Conservation (phyloP, 2,888 invertebrate genomes). For the Pseudanteris insignis region DNA sequence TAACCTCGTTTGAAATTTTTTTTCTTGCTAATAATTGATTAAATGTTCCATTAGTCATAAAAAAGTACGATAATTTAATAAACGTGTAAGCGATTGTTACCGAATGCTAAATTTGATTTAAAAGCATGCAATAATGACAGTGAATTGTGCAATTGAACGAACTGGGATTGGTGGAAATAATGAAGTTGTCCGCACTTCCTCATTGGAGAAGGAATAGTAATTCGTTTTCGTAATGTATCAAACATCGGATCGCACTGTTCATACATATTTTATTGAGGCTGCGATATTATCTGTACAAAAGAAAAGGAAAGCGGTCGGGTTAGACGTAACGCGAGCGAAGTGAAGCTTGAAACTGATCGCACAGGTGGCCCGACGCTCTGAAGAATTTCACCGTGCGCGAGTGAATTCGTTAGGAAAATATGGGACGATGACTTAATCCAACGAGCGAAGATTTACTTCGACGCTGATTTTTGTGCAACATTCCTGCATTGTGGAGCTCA, state of each 20-base stretch:
- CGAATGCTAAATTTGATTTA: too few species aligned
- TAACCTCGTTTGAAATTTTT: too few species aligned
- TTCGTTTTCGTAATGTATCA: conserved; percentile 29
- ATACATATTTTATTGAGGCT: conserved; percentile 30
- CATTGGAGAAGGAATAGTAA: conserved; percentile 18
- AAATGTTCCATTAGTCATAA: too few species aligned
- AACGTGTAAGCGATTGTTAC: too few species aligned
- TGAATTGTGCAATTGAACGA: conserved; percentile 5
- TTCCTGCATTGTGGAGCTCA: conserved; percentile 12
- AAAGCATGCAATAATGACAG: too few species aligned
- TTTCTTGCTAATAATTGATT: too few species aligned
- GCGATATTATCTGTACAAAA: conserved; percentile 29
- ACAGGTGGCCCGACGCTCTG: background rate
- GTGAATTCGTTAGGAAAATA: conserved; percentile 4
- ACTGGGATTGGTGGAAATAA: conserved; percentile 21
- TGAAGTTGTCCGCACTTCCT: conserved; percentile 28
- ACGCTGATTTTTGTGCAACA: conserved; percentile 10
- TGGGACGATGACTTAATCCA: conserved; percentile 3
- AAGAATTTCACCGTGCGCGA: conserved; percentile 2
- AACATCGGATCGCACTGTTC: conserved; percentile 19
- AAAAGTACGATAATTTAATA: too few species aligned
- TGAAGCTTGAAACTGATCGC: conserved; percentile 15
- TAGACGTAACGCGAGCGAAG: conserved; percentile 6
- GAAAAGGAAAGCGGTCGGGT: conserved; percentile 22
- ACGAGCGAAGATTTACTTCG: conserved; percentile 6